Percentiles rank a stretch among this genome's conserved stretches.
Evolutionary conservation across 2,888 invertebrate genomes (phyloP).

Genomic region (Dorcus parallelipipedus): DNA sequence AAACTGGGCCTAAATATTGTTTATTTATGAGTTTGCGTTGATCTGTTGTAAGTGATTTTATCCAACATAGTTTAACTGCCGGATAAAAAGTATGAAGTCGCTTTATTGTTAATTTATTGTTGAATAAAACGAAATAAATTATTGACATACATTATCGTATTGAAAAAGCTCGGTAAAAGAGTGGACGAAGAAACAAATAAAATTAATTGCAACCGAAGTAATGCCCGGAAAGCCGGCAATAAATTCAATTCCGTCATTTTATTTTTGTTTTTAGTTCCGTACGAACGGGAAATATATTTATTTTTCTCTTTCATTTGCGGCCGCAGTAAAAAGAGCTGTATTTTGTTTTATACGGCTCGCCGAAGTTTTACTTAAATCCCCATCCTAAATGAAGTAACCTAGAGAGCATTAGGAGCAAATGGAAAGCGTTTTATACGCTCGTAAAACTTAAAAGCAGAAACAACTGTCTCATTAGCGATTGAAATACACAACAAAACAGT

Average conservation of each 20-base stretch:
- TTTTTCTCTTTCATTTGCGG: not conserved
- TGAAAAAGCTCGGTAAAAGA: too few relatives aligned
- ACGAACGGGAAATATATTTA: not conserved
- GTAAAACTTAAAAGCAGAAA: conserved; percentile 19
- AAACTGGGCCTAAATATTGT: too few relatives aligned
- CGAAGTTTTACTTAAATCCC: not conserved
- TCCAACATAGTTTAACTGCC: too few relatives aligned
- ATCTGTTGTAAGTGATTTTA: too few relatives aligned
- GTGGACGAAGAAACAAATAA: too few relatives aligned
- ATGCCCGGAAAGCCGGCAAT: not conserved
- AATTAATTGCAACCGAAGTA: too few relatives aligned
- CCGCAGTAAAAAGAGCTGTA: not conserved
- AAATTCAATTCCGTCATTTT: not conserved
- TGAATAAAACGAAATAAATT: too few relatives aligned
- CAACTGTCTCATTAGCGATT: conserved; percentile 3
- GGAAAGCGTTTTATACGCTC: conserved; percentile 21
- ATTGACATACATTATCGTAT: too few relatives aligned
- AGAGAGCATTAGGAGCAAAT: conserved; percentile 3
- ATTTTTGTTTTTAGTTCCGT: not conserved
- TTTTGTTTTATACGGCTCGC: not conserved
- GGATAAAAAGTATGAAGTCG: too few relatives aligned
- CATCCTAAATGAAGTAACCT: not conserved
- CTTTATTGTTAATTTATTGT: too few relatives aligned
- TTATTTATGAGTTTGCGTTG: too few relatives aligned
- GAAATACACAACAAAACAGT: not conserved